Percentiles rank a stretch among this genome's conserved stretches.
Conservation (phyloP, 2,113 vertebrate genomes). For the Gymnorhina tibicen region DNA sequence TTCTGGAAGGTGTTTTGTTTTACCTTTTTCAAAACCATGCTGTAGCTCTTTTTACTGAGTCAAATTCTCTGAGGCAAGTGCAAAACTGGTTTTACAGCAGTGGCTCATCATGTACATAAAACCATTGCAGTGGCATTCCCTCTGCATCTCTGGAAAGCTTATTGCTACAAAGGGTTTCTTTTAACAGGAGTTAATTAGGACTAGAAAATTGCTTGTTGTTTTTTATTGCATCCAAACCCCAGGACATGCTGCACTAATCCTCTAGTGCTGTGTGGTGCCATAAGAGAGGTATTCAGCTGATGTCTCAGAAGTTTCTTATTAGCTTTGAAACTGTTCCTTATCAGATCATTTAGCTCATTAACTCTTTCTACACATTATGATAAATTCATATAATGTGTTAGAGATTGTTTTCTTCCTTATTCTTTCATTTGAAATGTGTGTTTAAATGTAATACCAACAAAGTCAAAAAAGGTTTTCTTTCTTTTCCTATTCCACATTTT, state of each 20-base stretch:
- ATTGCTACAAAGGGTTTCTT: slow-evolving; percentile 15
- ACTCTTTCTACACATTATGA: background rate
- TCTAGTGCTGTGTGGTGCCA: background rate
- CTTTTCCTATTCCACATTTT: background rate
- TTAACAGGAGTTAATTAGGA: slow-evolving; percentile 57
- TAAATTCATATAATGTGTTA: background rate
- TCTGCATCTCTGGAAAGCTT: slow-evolving; percentile 5
- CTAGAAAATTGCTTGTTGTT: slow-evolving; percentile 35
- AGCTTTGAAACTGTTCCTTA: slow-evolving; percentile 1
- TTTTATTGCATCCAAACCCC: slow-evolving; percentile 27
- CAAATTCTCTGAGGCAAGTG: background rate
- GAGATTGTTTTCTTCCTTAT: background rate
- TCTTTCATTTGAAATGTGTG: background rate
- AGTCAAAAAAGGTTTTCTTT: background rate
- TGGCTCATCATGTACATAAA: background rate
- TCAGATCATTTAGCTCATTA: background rate
- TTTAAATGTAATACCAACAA: background rate
- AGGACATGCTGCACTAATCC: slow-evolving; percentile 16
- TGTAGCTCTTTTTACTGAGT: background rate
- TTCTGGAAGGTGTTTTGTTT: background rate
- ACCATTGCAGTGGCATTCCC: background rate
- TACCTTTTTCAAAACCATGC: background rate
- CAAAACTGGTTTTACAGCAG: background rate
- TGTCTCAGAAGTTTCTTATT: background rate
- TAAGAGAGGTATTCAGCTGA: background rate